These are phyloP conservation scores for Scomber japonicus DNA, from an alignment of 2,113 vertebrate genomes.

Conservation along the genomic window DNA sequence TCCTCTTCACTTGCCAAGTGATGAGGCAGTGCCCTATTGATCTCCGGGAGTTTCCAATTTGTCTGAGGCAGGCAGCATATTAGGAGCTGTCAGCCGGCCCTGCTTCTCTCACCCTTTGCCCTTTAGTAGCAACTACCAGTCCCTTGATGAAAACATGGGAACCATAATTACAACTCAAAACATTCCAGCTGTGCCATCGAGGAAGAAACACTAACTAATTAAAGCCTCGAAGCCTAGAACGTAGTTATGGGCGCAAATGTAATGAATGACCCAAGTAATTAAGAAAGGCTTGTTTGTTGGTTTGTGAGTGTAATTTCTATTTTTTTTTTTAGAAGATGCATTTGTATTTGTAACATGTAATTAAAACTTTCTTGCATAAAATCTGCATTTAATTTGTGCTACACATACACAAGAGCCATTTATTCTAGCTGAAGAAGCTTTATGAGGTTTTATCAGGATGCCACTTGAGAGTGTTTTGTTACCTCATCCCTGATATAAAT, in stretches of 20 bases:
- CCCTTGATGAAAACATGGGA: constrained; percentile 56
- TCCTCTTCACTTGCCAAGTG: constrained; percentile 54
- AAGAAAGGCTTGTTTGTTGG: constrained; percentile 3
- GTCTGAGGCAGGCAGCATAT: constrained; percentile 70
- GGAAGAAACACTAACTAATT: constrained; percentile 41
- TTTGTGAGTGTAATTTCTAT: neutral
- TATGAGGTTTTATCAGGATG: neutral
- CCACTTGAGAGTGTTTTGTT: constrained; percentile 5
- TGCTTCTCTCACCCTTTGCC: constrained; percentile 63
- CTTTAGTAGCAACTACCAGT: constrained; percentile 62
- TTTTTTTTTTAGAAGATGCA: neutral
- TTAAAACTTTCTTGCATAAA: too few species aligned
- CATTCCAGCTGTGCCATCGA: constrained; percentile 21
- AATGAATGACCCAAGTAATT: constrained; percentile 39
- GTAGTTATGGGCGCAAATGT: constrained; percentile 8
- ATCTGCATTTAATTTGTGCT: neutral
- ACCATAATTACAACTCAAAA: constrained; percentile 67
- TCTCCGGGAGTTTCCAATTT: constrained; percentile 79
- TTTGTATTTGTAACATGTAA: too few species aligned
- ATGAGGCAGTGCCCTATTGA: constrained; percentile 71
- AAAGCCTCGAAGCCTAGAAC: constrained; percentile 17
- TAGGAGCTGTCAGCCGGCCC: constrained; percentile 72
- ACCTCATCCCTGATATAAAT: neutral
- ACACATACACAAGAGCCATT: neutral
- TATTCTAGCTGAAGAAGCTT: neutral